These are phyloP conservation scores for Balaeniceps rex DNA, from an alignment of 2,113 vertebrate species.

Conservation along the genomic window DNA sequence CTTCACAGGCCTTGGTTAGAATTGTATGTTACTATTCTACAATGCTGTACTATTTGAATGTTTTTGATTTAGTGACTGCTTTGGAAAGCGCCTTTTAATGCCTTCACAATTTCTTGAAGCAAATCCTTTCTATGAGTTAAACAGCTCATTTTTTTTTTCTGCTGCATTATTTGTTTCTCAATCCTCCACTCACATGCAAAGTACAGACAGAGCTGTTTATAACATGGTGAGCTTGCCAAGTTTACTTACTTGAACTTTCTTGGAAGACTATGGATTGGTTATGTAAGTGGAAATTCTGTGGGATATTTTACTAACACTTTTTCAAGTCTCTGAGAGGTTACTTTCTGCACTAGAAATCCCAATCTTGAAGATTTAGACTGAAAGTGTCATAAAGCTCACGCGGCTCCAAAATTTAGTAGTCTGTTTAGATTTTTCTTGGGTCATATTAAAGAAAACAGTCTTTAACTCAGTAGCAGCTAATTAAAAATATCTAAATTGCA, in stretches of 20 bases:
- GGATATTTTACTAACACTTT: background rate
- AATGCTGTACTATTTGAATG: background rate
- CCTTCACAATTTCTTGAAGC: background rate
- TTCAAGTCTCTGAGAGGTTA: background rate
- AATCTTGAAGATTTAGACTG: background rate
- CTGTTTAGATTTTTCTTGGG: background rate
- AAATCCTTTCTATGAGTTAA: background rate
- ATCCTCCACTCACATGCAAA: background rate
- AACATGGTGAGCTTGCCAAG: background rate
- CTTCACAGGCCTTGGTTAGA: background rate
- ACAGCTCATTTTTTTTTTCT: background rate
- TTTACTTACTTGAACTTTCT: conserved; percentile 5
- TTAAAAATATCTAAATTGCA: background rate
- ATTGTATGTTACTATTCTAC: background rate
- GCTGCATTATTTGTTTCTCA: background rate
- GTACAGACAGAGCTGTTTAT: background rate
- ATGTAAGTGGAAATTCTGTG: background rate
- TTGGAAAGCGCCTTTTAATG: background rate
- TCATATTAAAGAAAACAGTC: background rate
- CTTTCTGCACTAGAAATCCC: background rate
- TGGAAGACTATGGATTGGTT: background rate
- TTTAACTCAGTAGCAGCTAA: background rate
- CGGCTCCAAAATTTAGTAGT: background rate
- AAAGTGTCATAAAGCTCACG: background rate
- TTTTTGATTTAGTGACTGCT: background rate